Conservation (phyloP, 2,797 vertebrate genomes). For the Fundulus diaphanus region DNA sequence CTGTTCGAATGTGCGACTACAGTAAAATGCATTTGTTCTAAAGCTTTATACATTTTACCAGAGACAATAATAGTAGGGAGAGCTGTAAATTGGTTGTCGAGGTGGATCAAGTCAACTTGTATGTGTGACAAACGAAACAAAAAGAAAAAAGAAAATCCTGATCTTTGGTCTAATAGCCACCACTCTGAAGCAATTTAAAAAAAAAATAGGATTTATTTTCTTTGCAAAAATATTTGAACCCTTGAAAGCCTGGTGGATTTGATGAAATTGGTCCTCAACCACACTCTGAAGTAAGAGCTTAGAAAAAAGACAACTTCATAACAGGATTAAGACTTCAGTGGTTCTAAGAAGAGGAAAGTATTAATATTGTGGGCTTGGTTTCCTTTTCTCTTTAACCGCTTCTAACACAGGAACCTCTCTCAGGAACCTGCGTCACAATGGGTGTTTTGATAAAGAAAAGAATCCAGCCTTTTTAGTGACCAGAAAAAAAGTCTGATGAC, state of each 20-base stretch:
- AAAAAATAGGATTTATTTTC: background rate
- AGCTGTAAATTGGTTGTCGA: background rate
- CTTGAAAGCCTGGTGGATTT: background rate
- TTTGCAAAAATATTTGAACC: background rate
- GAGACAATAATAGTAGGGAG: background rate
- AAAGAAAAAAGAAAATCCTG: background rate
- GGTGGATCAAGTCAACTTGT: background rate
- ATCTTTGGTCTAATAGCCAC: background rate
- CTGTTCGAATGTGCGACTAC: too few species aligned
- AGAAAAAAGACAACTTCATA: background rate
- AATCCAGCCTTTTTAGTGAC: background rate
- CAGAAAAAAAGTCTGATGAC: background rate
- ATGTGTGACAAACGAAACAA: background rate
- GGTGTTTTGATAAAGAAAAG: background rate
- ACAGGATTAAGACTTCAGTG: background rate
- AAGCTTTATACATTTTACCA: background rate
- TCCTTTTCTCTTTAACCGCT: background rate
- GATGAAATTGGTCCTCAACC: background rate
- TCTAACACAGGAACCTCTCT: background rate
- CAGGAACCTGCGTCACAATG: background rate
- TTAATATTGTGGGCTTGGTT: background rate
- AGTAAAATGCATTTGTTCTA: constrained; percentile 1
- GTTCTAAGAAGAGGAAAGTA: background rate
- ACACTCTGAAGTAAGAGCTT: background rate
- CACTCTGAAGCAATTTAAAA: background rate